Conservation (phyloP, 2,113 vertebrate species). For the Rousettus leschenaultii region DNA sequence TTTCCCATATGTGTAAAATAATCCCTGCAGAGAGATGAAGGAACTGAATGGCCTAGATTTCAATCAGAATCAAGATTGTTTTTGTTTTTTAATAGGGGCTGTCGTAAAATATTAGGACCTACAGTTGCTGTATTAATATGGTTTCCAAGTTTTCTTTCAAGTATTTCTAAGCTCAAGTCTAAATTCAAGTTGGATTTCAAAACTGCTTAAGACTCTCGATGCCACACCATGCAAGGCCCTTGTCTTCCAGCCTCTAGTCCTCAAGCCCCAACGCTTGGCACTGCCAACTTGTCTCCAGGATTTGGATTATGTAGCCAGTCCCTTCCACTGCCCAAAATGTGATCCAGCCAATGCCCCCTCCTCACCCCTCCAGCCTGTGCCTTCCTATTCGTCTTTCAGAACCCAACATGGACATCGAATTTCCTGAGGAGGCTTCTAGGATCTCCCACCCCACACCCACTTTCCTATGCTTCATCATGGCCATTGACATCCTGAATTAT, state of each 20-base stretch:
- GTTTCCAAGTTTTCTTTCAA: not conserved
- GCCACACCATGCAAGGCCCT: not conserved
- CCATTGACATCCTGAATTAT: not conserved
- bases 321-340: not conserved
- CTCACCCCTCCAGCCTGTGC: not conserved
- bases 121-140: not conserved
- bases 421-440: not conserved
- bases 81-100: not conserved
- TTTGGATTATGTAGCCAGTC: no score
- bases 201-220: not conserved
- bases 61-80: constrained; percentile 5
- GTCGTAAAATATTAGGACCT: not conserved
- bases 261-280: not conserved
- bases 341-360: not conserved
- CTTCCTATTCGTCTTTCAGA: not conserved
- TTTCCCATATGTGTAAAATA: not conserved
- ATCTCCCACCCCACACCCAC: not conserved
- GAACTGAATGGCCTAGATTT: not conserved
- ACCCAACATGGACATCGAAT: not conserved
- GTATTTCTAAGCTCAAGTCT: not conserved
- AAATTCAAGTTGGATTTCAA: not conserved
- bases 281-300: not conserved
- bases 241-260: not conserved
- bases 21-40: not conserved
- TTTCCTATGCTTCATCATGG: not conserved